These are phyloP conservation scores for Aldabrachelys gigantea DNA, from an alignment of 2,113 vertebrate species.

Conservation along the genomic window DNA sequence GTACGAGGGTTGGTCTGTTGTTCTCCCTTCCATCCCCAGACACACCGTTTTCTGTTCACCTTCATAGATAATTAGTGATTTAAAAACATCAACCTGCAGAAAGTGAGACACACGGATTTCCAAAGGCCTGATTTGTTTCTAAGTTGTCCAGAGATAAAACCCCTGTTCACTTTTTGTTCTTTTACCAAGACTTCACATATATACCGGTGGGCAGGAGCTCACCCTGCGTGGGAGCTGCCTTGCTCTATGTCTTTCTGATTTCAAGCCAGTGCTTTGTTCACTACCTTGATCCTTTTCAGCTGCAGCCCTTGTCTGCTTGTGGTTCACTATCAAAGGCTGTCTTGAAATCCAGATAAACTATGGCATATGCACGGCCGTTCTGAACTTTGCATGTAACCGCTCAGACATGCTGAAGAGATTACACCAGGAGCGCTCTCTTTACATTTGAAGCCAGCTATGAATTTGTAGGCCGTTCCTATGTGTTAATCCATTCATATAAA, in stretches of 20 bases:
- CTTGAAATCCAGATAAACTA: slow-evolving; percentile 33
- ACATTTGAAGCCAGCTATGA: not conserved
- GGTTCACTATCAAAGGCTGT: slow-evolving; percentile 50
- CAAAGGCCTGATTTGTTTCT: not conserved
- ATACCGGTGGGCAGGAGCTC: not conserved
- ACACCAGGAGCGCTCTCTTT: not conserved
- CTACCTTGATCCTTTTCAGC: slow-evolving; percentile 2
- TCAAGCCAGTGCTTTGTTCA: not conserved
- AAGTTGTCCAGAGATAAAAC: not conserved
- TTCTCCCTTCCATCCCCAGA: not conserved
- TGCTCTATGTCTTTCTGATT: not conserved
- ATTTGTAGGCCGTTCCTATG: not conserved
- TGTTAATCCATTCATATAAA: not conserved
- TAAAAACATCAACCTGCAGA: not conserved
- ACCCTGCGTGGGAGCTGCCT: fast-evolving
- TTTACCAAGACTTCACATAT: not conserved
- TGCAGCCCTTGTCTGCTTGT: not conserved
- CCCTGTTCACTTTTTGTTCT: not conserved
- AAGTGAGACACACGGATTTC: not conserved
- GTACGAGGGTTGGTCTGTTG: not conserved
- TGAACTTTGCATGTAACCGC: not conserved
- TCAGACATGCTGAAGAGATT: not conserved
- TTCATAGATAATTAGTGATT: not conserved
- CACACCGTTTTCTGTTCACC: not conserved
- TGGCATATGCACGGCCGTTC: not conserved